Percentiles rank a stretch among this genome's conserved stretches.
Evolutionary conservation across 2,113 vertebrate genomes (phyloP).

Genomic region (Notechis scutatus): DNA sequence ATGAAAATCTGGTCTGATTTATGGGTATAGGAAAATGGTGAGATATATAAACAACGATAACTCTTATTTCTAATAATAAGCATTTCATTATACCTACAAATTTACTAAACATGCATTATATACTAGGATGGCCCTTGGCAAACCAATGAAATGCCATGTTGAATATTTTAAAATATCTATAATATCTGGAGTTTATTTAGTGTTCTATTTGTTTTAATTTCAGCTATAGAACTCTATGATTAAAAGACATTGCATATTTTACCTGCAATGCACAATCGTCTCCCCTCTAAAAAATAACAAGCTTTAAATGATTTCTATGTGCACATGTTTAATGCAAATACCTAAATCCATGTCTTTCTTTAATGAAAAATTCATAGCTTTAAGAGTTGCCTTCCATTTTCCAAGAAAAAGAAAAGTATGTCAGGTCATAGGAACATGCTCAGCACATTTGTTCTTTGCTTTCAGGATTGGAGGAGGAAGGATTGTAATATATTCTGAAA

Average conservation of each 20-base stretch:
- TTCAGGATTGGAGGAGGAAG: slow-evolving; percentile 50
- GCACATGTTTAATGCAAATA: neutral
- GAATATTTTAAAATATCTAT: neutral
- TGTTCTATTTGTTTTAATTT: neutral
- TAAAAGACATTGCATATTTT: neutral
- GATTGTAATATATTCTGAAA: slow-evolving; percentile 62
- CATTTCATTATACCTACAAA: neutral
- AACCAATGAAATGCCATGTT: neutral
- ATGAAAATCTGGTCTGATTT: neutral
- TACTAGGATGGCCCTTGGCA: neutral
- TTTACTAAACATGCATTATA: neutral
- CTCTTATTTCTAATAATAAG: neutral
- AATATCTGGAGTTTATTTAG: neutral
- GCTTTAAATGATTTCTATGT: neutral
- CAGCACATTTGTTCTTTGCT: slow-evolving; percentile 52
- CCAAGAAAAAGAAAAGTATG: slow-evolving; percentile 49
- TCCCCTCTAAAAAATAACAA: neutral
- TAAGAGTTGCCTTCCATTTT: slow-evolving; percentile 57
- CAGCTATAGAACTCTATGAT: neutral
- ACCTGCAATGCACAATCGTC: neutral
- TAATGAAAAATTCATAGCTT: slow-evolving; percentile 32
- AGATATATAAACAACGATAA: neutral
- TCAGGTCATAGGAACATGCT: slow-evolving; percentile 44
- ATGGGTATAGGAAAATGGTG: neutral
- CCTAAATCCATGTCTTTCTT: neutral